Evolutionary conservation across 2,113 vertebrate species (phyloP).

Genomic region (Aegithalos caudatus): DNA sequence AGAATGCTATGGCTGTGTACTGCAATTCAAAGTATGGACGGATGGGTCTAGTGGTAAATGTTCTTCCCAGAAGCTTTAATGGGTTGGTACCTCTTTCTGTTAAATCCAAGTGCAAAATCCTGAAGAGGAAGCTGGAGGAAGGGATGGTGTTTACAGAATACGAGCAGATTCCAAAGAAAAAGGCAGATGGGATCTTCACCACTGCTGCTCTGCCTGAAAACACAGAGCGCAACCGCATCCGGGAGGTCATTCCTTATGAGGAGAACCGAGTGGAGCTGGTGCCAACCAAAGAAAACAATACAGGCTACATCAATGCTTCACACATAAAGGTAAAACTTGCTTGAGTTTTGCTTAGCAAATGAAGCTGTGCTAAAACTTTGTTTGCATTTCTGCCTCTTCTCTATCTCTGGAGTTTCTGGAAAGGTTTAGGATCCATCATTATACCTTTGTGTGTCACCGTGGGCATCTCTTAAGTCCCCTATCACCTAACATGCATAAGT

Average conservation of each 20-base stretch:
- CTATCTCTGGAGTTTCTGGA: not conserved
- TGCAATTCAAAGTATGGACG: not conserved
- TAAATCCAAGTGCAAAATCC: constrained; percentile 82
- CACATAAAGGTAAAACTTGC: constrained; percentile 83
- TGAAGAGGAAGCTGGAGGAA: constrained; percentile 88
- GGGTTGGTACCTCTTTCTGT: not conserved
- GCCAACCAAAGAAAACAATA: constrained; percentile 93
- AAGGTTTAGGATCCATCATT: not conserved
- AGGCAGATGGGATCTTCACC: constrained; percentile 78
- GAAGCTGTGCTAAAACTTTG: not conserved
- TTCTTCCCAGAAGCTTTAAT: not conserved
- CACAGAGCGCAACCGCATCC: constrained; percentile 86
- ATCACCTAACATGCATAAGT: not conserved
- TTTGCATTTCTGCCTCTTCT: not conserved
- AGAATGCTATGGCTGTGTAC: not conserved
- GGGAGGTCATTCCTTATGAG: constrained; percentile 89
- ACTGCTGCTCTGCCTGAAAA: constrained; percentile 88
- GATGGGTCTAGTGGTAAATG: not conserved
- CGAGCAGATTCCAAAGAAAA: constrained; percentile 91
- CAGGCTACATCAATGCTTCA: constrained; percentile 93
- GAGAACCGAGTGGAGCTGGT: constrained; percentile 91
- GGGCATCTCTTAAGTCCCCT: not conserved
- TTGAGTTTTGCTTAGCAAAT: not conserved
- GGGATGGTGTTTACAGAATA: constrained; percentile 93
- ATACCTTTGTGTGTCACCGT: not conserved